Evolutionary conservation across 1,140 invertebrate genomes (phyloP), one percentile per base, ranked within the genome.

Genomic region (Drosophila ercepeae): DNA sequence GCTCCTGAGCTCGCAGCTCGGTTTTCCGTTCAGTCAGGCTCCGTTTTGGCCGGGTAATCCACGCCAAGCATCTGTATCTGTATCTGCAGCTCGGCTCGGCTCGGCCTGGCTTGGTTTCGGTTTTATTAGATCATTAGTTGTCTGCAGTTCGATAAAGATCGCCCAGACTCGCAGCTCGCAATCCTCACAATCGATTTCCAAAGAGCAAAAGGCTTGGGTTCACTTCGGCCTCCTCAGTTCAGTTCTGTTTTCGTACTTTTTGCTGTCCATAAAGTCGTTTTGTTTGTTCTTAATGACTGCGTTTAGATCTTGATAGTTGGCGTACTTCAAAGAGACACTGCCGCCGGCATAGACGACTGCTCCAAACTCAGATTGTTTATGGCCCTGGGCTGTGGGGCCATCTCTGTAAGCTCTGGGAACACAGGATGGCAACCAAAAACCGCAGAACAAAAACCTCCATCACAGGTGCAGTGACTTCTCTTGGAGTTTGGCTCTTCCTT

Each of bases 101-200:
- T 36, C 36, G 13, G 39, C 4, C 14, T 69, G 68, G 57, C 58
- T 83, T 51, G 67, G 89, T 78, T 88, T 90, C 82, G 88, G 76
- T 90, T 83, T 89, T 89, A 89, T 89, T 90, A 89, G 88, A 89
- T 89, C 88, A 89, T 89, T 89, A 89, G 88, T 89, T 89, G 88
- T 86, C 78, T 71, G 86, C 88, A 89, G 68, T 45, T 77, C 78
- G 88, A 89, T 89, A 90, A 90, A 78, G 82, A 89, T 89, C 88
- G 52, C 76, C 76, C 75, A 86, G 81, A 78, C 70, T 39, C 36
- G 36, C 36, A 39, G 60, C 53, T 77, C 54, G 39, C 36, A 39
- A 39, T 39, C 52, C 57, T 64, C 60, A 64, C 60, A 64, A 72
- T 60, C 75, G 78, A 83, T 86, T 65, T 75, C 61, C 82, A 60